A percentile compares a stretch with the other conserved stretches of the same genome.
These are phyloP conservation scores for Ascaphus truei DNA, from an alignment of 2,113 vertebrate species.

Conservation along the genomic window DNA sequence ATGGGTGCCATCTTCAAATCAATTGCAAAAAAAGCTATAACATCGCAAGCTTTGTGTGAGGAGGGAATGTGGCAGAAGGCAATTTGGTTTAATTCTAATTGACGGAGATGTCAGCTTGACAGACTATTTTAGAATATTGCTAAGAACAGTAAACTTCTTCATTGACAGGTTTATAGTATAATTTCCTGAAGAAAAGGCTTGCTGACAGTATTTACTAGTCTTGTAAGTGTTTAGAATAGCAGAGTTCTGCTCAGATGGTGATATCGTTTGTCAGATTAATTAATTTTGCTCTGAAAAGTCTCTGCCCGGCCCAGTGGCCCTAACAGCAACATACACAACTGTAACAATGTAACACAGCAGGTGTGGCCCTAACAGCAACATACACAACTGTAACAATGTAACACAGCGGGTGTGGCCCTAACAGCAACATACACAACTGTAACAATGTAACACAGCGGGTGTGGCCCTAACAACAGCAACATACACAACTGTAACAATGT, in stretches of 20 bases:
- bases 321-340: no score
- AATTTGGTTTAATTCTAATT: constrained; percentile 79
- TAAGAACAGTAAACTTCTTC: constrained; percentile 69
- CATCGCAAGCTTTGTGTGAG: constrained; percentile 63
- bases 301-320: no score
- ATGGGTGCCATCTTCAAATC: constrained; percentile 74
- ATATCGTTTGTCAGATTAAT: background rate
- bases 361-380: no score
- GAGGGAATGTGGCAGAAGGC: constrained; percentile 67
- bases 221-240: background rate
- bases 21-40: constrained; percentile 67
- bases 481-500: no score
- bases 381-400: no score
- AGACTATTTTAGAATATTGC: constrained; percentile 80
- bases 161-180: constrained; percentile 79
- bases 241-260: background rate
- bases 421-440: no score
- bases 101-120: constrained; percentile 73
- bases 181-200: constrained; percentile 39
- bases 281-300: background rate
- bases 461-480: no score
- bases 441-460: no score
- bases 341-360: no score
- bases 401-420: no score
- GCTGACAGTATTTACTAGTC: background rate